Conservation (phyloP, 2,888 invertebrate genomes). For the Melinaea marsaeus region DNA sequence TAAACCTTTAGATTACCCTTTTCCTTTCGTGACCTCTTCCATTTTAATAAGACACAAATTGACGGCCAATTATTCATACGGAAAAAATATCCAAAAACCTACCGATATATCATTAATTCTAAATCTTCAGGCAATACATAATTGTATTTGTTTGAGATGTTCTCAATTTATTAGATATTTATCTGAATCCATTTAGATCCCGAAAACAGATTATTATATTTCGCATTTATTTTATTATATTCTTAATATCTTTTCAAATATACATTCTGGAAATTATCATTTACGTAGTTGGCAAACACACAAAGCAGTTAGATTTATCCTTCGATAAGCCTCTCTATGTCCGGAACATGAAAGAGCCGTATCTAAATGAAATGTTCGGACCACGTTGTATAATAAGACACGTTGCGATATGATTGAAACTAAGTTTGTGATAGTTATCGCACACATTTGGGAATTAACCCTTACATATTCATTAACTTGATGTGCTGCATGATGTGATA, state of each 20-base stretch:
- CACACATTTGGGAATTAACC: constrained; percentile 57
- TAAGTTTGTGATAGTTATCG: constrained; percentile 63
- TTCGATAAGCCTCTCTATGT: constrained; percentile 47
- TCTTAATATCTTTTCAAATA: constrained; percentile 25
- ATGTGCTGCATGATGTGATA: constrained; percentile 3
- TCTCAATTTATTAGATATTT: too few species aligned
- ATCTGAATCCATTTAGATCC: background rate
- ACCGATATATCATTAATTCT: too few species aligned
- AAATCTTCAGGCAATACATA: too few species aligned
- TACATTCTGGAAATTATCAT: constrained; percentile 34
- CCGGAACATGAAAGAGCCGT: constrained; percentile 48
- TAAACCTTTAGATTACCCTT: too few species aligned
- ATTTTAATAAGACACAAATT: constrained; percentile 6
- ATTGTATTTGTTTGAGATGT: too few species aligned
- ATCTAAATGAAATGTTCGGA: constrained; percentile 51
- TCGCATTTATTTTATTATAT: constrained; percentile 12
- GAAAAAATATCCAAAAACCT: background rate
- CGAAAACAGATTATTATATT: background rate
- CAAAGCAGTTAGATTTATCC: constrained; percentile 37
- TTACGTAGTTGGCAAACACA: constrained; percentile 37
- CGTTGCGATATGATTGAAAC: constrained; percentile 69
- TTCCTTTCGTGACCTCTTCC: constrained; percentile 7
- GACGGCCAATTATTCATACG: background rate
- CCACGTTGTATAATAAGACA: constrained; percentile 57
- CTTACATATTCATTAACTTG: constrained; percentile 31